Conservation (phyloP, 2,113 vertebrate genomes). For the Sebastes schlegelii region DNA sequence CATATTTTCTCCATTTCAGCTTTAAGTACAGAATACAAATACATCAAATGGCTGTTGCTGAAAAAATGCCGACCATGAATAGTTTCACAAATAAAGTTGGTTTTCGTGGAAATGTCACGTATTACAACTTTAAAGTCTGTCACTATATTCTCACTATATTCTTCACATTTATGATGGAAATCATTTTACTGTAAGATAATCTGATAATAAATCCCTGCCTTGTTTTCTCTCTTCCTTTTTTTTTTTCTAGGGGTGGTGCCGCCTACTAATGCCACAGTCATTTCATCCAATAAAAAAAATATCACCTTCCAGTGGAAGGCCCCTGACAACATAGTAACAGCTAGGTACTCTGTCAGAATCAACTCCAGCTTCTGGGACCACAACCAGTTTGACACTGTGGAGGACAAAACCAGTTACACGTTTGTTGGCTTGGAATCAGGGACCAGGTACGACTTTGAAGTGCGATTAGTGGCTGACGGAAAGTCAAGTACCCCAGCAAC, state of each 20-base stretch:
- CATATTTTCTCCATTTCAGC: not conserved
- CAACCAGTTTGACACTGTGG: accelerated
- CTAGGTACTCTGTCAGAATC: accelerated
- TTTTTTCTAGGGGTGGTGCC: slow-evolving; percentile 29
- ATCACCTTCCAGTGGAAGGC: slow-evolving; percentile 16
- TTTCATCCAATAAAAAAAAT: accelerated
- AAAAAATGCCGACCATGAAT: not conserved
- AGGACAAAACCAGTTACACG: accelerated
- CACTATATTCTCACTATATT: not conserved
- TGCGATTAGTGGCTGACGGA: accelerated
- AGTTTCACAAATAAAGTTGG: not conserved
- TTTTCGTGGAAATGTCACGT: not conserved
- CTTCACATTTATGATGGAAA: not conserved
- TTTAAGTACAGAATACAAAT: not conserved
- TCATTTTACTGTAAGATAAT: not conserved
- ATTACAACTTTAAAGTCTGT: not conserved
- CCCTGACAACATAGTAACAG: accelerated
- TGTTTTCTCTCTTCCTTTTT: not conserved
- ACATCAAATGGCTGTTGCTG: not conserved
- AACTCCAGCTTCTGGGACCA: not conserved
- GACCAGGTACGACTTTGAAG: not conserved
- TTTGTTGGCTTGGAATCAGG: slow-evolving; percentile 8
- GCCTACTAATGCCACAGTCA: accelerated
- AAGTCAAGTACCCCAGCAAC: accelerated
- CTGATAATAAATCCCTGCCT: not conserved